Percentiles rank a stretch among this genome's conserved stretches.
These are phyloP conservation scores for Sinentomon sp. DNA, from an alignment of 2,888 invertebrate species.

Conservation along the genomic window DNA sequence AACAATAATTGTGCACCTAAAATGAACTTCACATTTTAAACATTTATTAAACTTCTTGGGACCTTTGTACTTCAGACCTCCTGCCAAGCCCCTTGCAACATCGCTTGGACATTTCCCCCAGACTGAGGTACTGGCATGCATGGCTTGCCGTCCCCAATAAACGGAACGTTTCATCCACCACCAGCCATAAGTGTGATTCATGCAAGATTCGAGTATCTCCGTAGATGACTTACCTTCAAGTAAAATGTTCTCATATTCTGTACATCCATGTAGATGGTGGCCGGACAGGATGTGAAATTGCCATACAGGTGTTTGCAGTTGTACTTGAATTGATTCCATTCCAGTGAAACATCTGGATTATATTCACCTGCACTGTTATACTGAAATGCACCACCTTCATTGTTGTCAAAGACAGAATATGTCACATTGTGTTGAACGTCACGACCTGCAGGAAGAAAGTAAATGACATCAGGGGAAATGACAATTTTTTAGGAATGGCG, in stretches of 20 bases:
- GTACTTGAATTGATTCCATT: slow-evolving; percentile 51
- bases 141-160: too few species aligned
- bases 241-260: slow-evolving; percentile 77
- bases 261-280: slow-evolving; percentile 60
- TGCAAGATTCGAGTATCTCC: background rate
- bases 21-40: background rate
- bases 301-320: slow-evolving; percentile 78
- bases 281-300: slow-evolving; percentile 67
- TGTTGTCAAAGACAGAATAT: slow-evolving; percentile 44
- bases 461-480: slow-evolving; percentile 4
- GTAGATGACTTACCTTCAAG: slow-evolving; percentile 34
- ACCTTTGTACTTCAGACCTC: too few species aligned
- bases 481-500: too few species aligned
- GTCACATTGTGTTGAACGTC: slow-evolving; percentile 75
- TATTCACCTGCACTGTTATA: slow-evolving; percentile 83
- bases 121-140: too few species aligned
- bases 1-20: too few species aligned
- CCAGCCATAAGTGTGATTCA: background rate
- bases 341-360: slow-evolving; percentile 63
- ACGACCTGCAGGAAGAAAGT: slow-evolving; percentile 33
- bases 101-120: too few species aligned
- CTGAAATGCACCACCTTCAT: slow-evolving; percentile 58
- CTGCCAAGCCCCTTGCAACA: too few species aligned
- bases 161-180: too few species aligned
- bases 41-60: background rate